Evolutionary conservation across 2,113 vertebrate species (phyloP).

Genomic region (Xyliphius kryptos): DNA sequence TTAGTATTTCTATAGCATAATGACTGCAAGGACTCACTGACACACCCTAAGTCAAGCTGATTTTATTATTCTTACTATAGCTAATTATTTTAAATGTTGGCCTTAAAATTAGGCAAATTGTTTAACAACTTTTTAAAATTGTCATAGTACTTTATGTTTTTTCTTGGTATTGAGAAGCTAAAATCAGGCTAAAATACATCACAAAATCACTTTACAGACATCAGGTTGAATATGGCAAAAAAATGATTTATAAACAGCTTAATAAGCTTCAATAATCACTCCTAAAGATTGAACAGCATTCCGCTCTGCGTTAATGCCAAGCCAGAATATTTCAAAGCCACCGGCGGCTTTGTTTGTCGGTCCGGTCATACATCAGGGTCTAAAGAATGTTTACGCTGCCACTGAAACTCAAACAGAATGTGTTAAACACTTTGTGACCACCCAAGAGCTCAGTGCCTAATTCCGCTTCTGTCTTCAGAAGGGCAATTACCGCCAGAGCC

Average conservation of each 20-base stretch:
- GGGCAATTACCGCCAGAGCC: constrained; percentile 33
- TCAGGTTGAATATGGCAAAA: constrained; percentile 33
- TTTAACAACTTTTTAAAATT: too few relatives aligned
- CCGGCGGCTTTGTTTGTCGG: constrained; percentile 26
- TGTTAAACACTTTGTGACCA: constrained; percentile 36
- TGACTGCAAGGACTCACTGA: too few relatives aligned
- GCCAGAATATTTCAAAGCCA: constrained; percentile 43
- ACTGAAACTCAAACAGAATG: constrained; percentile 56
- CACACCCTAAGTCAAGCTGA: too few relatives aligned
- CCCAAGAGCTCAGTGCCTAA: constrained; percentile 37
- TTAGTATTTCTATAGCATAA: too few relatives aligned
- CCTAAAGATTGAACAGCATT: constrained; percentile 28
- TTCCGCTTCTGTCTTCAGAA: constrained; percentile 30
- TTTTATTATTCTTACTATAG: too few relatives aligned
- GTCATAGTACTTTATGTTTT: too few relatives aligned
- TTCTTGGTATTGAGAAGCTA: constrained; percentile 2
- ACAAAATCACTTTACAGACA: constrained; percentile 33
- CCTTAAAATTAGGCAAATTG: too few relatives aligned
- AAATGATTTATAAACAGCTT: constrained; percentile 41
- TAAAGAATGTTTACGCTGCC: constrained; percentile 48
- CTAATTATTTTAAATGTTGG: too few relatives aligned
- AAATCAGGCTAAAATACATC: constrained; percentile 13
- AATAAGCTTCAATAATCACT: constrained; percentile 37
- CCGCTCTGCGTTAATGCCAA: constrained; percentile 29
- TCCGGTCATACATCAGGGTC: constrained; percentile 38